Evolutionary conservation across 2,113 vertebrate species (phyloP).

Genomic region (Cyphomyrus discorhynchus): DNA sequence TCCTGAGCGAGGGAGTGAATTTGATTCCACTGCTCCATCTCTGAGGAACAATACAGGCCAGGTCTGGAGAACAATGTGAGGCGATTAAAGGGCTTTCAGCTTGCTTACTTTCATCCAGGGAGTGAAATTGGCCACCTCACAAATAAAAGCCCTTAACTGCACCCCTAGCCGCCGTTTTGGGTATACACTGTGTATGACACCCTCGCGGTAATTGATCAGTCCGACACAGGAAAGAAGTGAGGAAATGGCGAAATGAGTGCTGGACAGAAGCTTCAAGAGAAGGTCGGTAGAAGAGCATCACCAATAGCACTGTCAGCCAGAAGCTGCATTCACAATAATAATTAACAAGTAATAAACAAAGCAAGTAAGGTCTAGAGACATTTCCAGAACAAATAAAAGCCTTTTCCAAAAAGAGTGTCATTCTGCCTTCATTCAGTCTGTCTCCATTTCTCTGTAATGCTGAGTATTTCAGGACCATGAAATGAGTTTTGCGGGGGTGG

Average conservation of each 20-base stretch:
- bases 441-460: not conserved
- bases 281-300: not conserved
- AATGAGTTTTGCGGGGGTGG: not conserved
- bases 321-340: not conserved
- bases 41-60: conserved; percentile 35
- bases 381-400: not conserved
- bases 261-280: not conserved
- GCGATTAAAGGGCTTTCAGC: conserved; percentile 54
- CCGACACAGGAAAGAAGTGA: not conserved
- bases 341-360: not conserved
- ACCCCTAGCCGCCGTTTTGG: not conserved
- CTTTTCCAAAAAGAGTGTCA: not conserved
- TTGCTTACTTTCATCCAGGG: conserved; percentile 58
- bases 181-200: not conserved
- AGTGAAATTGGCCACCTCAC: conserved; percentile 51
- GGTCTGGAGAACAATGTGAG: conserved; percentile 50
- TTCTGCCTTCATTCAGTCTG: not conserved
- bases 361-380: not conserved
- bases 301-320: not conserved
- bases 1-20: conserved; percentile 1
- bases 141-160: conserved; percentile 7
- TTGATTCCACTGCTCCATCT: conserved; percentile 33
- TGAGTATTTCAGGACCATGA: not conserved
- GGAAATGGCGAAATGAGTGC: not conserved
- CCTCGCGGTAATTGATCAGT: conserved; percentile 25